These are phyloP conservation scores for Acrocephalus kingi DNA, from an alignment of 2,113 vertebrate species.

Conservation along the genomic window DNA sequence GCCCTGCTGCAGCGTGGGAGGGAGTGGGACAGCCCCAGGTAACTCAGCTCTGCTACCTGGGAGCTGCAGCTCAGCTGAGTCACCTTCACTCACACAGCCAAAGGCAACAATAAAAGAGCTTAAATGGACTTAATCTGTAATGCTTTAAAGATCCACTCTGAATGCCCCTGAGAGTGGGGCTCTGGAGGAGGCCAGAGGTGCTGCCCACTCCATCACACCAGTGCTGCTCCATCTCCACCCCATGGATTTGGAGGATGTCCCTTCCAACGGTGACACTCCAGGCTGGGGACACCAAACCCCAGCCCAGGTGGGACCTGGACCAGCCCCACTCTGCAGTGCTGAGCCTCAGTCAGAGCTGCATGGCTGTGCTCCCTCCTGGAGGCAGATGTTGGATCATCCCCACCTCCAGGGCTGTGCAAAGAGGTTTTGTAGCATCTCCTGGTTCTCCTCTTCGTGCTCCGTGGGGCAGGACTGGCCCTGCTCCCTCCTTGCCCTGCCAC, in stretches of 20 bases:
- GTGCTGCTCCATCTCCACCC: not conserved
- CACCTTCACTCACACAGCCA: not conserved
- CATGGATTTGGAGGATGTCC: accelerated
- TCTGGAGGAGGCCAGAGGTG: not conserved
- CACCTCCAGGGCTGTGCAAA: not conserved
- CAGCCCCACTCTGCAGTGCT: accelerated
- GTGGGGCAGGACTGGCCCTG: not conserved
- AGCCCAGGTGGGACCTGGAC: not conserved
- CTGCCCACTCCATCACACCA: not conserved
- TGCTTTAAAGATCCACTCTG: not conserved
- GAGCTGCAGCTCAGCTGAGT: not conserved
- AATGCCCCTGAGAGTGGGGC: not conserved
- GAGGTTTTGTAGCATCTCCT: not conserved
- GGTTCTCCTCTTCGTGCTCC: not conserved
- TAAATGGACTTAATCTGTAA: not conserved
- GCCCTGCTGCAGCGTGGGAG: not conserved
- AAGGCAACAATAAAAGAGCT: not conserved
- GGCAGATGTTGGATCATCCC: too few species aligned
- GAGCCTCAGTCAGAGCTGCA: not conserved
- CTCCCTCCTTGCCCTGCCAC: not conserved
- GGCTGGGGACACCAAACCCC: not conserved
- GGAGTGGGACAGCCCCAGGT: not conserved
- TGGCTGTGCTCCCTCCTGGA: not conserved
- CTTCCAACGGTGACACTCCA: accelerated
- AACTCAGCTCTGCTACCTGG: not conserved